These are phyloP conservation scores for Puntigrus tetrazona DNA, from an alignment of 2,113 vertebrate genomes.

Conservation along the genomic window DNA sequence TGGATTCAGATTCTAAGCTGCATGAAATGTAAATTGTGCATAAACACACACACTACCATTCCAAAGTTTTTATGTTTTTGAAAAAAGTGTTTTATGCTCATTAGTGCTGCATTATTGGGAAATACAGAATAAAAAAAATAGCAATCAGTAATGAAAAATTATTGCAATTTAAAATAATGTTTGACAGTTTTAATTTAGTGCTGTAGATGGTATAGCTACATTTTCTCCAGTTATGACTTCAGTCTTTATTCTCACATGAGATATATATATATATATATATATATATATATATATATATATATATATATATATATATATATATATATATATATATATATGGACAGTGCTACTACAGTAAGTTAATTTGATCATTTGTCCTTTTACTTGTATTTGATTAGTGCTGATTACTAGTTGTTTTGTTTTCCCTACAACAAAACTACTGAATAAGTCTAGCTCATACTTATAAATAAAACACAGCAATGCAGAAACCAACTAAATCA, in stretches of 20 bases:
- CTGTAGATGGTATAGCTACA: no score
- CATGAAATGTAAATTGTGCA: constrained; percentile 48
- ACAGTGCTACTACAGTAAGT: background rate
- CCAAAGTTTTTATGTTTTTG: background rate
- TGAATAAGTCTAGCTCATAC: constrained; percentile 14
- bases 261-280: background rate
- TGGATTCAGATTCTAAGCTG: constrained; percentile 63
- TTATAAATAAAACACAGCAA: constrained; percentile 47
- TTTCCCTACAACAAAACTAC: background rate
- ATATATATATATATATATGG: no score
- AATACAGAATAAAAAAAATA: background rate
- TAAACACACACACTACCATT: constrained; percentile 13
- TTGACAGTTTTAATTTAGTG: background rate
- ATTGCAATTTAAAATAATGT: background rate
- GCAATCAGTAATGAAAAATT: background rate
- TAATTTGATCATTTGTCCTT: background rate
- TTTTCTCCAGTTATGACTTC: no score
- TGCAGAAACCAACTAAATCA: constrained; percentile 57
- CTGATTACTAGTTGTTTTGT: constrained; percentile 13
- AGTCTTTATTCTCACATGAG: background rate
- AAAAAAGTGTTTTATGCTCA: background rate
- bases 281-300: background rate
- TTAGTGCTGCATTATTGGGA: background rate
- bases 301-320: no score
- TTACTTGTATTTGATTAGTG: background rate